Percentiles rank a stretch among this genome's conserved stretches.
phyloP scores from a whole-genome alignment of 1,140 invertebrate species.

The Procambarus virginalis region DNA sequence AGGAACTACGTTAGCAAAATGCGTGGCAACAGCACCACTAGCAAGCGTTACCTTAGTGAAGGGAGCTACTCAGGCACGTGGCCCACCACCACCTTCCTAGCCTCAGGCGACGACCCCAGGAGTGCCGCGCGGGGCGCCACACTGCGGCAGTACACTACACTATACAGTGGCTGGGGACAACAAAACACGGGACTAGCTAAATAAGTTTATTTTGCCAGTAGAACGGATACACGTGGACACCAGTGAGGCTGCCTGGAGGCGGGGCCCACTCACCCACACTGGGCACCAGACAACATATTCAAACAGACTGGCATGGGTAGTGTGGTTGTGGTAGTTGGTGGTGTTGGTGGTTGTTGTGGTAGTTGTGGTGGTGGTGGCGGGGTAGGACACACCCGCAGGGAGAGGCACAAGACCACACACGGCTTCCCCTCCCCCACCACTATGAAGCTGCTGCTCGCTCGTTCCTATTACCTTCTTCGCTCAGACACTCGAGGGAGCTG shows the following conservation, averaged over 20 bases:
- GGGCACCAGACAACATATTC: not conserved
- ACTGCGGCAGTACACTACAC: not conserved
- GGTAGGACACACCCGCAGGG: not conserved
- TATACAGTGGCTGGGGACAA: not conserved
- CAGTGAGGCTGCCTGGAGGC: conserved; percentile 20
- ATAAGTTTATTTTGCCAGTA: conserved; percentile 51
- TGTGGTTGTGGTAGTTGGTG: not conserved
- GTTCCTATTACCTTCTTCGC: conserved; percentile 45
- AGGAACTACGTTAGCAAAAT: too few species aligned
- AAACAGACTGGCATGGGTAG: not conserved
- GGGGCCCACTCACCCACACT: not conserved
- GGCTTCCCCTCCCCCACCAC: conserved; percentile 7
- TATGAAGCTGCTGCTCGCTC: conserved; percentile 46
- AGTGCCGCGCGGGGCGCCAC: not conserved
- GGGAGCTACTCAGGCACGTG: not conserved
- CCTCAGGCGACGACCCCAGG: not conserved
- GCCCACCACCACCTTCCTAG: not conserved
- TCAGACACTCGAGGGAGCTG: conserved; percentile 38
- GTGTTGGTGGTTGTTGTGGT: not conserved
- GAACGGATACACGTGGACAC: conserved; percentile 18
- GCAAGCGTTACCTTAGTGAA: not conserved
- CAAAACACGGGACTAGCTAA: conserved; percentile 45
- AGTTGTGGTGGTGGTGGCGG: conserved; percentile 13
- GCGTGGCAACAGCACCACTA: too few species aligned
- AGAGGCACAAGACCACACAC: not conserved